Evolutionary conservation across 2,797 vertebrate genomes (phyloP), one percentile per base, ranked within the genome.

Genomic region (Cheirogaleus major): DNA sequence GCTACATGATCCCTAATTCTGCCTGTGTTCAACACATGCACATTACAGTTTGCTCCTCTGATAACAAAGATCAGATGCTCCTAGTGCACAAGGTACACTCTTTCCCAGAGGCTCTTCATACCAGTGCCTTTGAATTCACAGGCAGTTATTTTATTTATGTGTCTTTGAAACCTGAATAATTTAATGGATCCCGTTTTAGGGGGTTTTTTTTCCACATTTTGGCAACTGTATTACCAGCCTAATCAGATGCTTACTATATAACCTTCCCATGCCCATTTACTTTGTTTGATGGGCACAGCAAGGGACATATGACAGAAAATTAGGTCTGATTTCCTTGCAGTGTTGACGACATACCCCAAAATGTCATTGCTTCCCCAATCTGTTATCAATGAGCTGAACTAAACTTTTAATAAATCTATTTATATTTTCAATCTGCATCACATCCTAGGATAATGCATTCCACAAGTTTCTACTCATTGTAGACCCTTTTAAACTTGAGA

Each of bases 341-440:
- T 63, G 59, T 83, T 92, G 52, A 45, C 63, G 25, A 89, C 50
- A 73, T 57, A 93, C 8, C 27, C 38, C 52, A 25, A 91, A 89
- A 43, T 93, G 79, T 78, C 86, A 97, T 50, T 96, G 72, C 87
- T 93, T 82, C 80, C 84, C 63, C 82, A 96, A 91, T 94, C 86
- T 97, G 86, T 86, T 94, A 92, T 70, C 95, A 79, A 95, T 78
- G 83, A 96, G 89, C 63, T 97, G 96, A 97, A 65, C 89, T 95
- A 96, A 92, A 96, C 80, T 73, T 96, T 95, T 76, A 95, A 95
- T 96, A 95, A 90, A 91, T 79, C 91, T 95, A 80, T 95, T 94
- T 96, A 94, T 96, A 95, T 92, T 97, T 97, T 95, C 86, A 97
- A 87, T 95, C 90, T 97, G 84, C n/a, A 83, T 70, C 82, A 95